Evolutionary conservation across 2,888 invertebrate species (phyloP).

Genomic region (Drepana falcataria): DNA sequence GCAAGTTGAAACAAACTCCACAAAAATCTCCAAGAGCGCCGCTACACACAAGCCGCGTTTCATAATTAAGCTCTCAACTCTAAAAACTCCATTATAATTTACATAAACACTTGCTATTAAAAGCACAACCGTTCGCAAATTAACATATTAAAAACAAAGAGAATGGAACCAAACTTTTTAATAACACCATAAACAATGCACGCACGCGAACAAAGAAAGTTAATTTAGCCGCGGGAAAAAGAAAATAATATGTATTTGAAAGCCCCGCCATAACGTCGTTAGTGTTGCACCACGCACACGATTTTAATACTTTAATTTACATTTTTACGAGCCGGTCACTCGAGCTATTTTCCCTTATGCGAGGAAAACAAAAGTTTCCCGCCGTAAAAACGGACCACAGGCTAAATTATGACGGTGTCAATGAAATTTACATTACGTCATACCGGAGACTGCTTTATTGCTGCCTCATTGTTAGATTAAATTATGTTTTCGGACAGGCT

Average conservation of each 20-base stretch:
- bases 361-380: slow-evolving; percentile 3
- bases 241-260: slow-evolving; percentile 16
- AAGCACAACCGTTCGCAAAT: slow-evolving; percentile 17
- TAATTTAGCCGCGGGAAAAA: slow-evolving; percentile 52
- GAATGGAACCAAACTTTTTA: slow-evolving; percentile 23
- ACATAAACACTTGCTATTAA: background rate
- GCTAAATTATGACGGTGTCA: slow-evolving; percentile 12
- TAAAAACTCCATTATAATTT: background rate
- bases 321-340: slow-evolving; percentile 48
- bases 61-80: background rate
- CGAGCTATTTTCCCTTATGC: slow-evolving; percentile 9
- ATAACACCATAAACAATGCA: slow-evolving; percentile 47
- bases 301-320: slow-evolving; percentile 54
- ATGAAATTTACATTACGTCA: slow-evolving; percentile 2
- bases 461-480: background rate
- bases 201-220: slow-evolving; percentile 50
- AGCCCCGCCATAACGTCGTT: slow-evolving; percentile 35
- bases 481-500: background rate
- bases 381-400: background rate
- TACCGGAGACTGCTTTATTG: background rate
- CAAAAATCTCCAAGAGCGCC: no score
- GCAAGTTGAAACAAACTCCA: no score
- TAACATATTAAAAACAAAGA: slow-evolving; percentile 24
- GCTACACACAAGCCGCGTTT: background rate
- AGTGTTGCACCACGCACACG: slow-evolving; percentile 54